Evolutionary conservation across 2,113 vertebrate species (phyloP), one percentile per base, ranked within the genome.

Genomic region (Malurus alboscapulatus): DNA sequence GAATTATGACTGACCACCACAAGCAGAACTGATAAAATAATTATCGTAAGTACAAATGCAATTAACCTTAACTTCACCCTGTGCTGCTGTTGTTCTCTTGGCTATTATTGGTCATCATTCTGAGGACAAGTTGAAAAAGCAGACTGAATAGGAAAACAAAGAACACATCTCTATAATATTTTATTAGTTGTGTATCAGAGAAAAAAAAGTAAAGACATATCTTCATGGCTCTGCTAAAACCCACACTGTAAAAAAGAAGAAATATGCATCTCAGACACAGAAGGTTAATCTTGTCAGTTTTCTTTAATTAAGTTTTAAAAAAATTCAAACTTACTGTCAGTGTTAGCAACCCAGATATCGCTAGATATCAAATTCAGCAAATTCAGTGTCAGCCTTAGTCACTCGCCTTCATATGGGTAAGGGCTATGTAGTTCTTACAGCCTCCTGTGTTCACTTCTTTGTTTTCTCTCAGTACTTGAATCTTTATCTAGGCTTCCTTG

Each of bases 31-130:
- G 44, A 84, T 61, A 84, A 67, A 89, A 71, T 36, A 92, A 90
- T 88, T 73, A 74, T 63, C 25, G 27, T 34, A 36, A 11, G 2
- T 38, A 50, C 21, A 94, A 94, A 83, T 66, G 25, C 32, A 92
- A 90, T 90, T 73, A 77, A 95, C 44, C 87, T 80, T 57, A 63
- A 87, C 32, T 86, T 88, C 84, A 92, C 17, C 36, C 30, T 67
- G 27, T 16, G 27, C 21, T 50, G 18, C 38, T 61, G 18, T 62
- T 74, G 3, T 27, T 86, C 51, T 45, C 61, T 84, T 68, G 32
- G 10, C 54, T 84, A 38, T 59, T 55, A 57, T 34, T 84, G 42
- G 40, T 40, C 42, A 38, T 40, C 5, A 21, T 68, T 61, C 17
- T 47, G 45, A 75, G 6, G 57, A 16, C 12, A 47, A 58, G 14